Conservation (phyloP, 2,888 invertebrate species). For the Drosophila pseudotalamancana region DNA sequence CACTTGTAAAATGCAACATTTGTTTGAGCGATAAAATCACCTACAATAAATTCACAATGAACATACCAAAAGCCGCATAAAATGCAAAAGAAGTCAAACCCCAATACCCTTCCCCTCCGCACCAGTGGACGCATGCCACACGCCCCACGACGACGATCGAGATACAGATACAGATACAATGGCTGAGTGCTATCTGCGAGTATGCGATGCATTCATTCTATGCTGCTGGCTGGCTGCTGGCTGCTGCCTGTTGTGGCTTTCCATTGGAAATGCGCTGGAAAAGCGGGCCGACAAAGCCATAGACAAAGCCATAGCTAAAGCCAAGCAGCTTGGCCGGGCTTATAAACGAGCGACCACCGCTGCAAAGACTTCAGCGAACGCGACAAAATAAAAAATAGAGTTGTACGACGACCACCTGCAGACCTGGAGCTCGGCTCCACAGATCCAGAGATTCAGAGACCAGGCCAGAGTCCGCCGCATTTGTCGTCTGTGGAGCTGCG, state of each 20-base stretch:
- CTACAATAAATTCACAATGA: constrained; percentile 83
- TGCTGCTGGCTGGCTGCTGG: constrained; percentile 5
- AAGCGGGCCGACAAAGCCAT: constrained; percentile 45
- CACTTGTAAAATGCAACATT: constrained; percentile 82
- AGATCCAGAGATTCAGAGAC: constrained; percentile 7
- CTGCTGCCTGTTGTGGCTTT: constrained; percentile 49
- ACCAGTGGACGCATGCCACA: constrained; percentile 44
- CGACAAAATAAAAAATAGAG: constrained; percentile 79
- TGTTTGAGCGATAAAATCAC: constrained; percentile 83
- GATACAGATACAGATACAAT: constrained; percentile 59
- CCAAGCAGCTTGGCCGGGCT: constrained; percentile 36
- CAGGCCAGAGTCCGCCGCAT: constrained; percentile 20
- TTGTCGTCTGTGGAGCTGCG: constrained; percentile 54
- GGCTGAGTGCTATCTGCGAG: constrained; percentile 52
- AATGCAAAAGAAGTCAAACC: constrained; percentile 52
- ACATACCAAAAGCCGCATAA: constrained; percentile 78
- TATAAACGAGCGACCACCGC: constrained; percentile 72
- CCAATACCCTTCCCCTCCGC: neutral
- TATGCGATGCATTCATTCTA: constrained; percentile 69
- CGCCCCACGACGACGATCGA: constrained; percentile 56
- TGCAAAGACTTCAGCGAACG: constrained; percentile 73
- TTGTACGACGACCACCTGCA: constrained; percentile 79
- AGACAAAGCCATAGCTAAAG: constrained; percentile 31
- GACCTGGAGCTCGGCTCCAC: constrained; percentile 27
- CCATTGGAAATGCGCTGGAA: constrained; percentile 40